Percentiles rank a stretch among this genome's conserved stretches.
These are phyloP conservation scores for Epistrophe eligans DNA, from an alignment of 2,888 invertebrate genomes.

Conservation along the genomic window DNA sequence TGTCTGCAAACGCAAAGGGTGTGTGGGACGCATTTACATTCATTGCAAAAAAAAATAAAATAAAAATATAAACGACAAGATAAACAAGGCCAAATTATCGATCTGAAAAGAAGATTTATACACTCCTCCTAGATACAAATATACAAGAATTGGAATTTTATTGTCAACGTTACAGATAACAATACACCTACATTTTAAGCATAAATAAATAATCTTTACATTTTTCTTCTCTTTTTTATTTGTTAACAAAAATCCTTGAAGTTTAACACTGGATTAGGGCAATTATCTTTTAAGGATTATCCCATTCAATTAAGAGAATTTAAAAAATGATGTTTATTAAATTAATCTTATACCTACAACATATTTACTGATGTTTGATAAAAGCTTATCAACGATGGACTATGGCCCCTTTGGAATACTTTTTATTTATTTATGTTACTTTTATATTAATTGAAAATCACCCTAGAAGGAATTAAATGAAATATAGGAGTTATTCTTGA, in stretches of 20 bases:
- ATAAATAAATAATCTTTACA: not conserved
- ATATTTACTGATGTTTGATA: not conserved
- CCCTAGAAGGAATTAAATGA: conserved; percentile 29
- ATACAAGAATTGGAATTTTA: conserved; percentile 33
- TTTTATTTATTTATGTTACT: conserved; percentile 52
- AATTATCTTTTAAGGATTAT: conserved; percentile 12
- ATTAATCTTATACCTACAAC: conserved; percentile 1
- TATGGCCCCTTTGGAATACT: not conserved
- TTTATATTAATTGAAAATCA: conserved; percentile 51
- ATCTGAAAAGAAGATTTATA: conserved; percentile 52
- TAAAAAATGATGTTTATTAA: conserved; percentile 4
- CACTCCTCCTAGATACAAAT: conserved; percentile 42
- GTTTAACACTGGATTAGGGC: conserved; percentile 20
- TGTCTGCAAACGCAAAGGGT: conserved; percentile 14
- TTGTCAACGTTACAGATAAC: conserved; percentile 52
- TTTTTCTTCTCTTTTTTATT: not conserved
- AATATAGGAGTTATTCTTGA: not conserved
- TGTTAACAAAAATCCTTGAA: conserved; percentile 2
- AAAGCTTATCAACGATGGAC: not conserved
- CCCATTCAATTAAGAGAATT: not conserved
- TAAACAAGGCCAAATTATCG: conserved; percentile 68
- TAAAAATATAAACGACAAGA: conserved; percentile 28
- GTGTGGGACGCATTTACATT: not conserved
- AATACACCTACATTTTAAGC: not conserved
- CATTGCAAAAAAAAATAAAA: not conserved